Percentiles rank a stretch among this genome's conserved stretches.
Conservation (phyloP, 35 echinoderm and acorn worm genomes). For the Anneissia japonica region DNA sequence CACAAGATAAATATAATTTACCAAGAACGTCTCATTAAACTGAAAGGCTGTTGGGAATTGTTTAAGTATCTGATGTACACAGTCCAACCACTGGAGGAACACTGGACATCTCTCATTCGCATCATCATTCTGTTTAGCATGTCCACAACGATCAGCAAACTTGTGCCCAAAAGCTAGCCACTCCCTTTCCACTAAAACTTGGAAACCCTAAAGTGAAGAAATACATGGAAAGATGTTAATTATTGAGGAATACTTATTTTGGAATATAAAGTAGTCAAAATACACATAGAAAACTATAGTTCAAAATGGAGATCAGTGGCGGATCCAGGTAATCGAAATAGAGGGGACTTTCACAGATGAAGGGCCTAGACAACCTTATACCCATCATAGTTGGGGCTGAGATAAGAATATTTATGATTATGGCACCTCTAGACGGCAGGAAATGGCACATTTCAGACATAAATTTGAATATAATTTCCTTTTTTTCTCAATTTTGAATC, state of each 20-base stretch:
- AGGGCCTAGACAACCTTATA: not conserved
- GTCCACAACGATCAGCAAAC: slow-evolving; percentile 85
- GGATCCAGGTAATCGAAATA: not conserved
- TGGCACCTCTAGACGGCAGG: no score
- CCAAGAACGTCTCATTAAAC: slow-evolving; percentile 93
- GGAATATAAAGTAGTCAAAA: no score
- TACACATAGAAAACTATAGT: no score
- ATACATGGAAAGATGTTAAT: no score
- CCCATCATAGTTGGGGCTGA: not conserved
- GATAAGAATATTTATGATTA: no score
- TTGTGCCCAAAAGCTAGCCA: slow-evolving; percentile 93
- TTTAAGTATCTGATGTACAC: slow-evolving; percentile 70
- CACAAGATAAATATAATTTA: slow-evolving; percentile 34
- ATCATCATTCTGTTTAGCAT: slow-evolving; percentile 61
- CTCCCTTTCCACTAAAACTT: slow-evolving; percentile 75
- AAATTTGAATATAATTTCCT: no score
- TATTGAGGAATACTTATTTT: no score
- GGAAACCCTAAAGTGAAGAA: slow-evolving; percentile 69
- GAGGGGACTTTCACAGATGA: not conserved
- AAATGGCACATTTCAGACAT: no score
- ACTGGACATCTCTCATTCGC: slow-evolving; percentile 76
- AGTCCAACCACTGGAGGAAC: slow-evolving; percentile 87
- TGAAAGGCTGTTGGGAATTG: slow-evolving; percentile 89
- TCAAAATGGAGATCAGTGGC: no score
- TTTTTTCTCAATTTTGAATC: no score